A percentile compares a stretch with the other conserved stretches of the same genome.
Conservation (phyloP, 2,888 invertebrate species). For the Pomacea canaliculata region DNA sequence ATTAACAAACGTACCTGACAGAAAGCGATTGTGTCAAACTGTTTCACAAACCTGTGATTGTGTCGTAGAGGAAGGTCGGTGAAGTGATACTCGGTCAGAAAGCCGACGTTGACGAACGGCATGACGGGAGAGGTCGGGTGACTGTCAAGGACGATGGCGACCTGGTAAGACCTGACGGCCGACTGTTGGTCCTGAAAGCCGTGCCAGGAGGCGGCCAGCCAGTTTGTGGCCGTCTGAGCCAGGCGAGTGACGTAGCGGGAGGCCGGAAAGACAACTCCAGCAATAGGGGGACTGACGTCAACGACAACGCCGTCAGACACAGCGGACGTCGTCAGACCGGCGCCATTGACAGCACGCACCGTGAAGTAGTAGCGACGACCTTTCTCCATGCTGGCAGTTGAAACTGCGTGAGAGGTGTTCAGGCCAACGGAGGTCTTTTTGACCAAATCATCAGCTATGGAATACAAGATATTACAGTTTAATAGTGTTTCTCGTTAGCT, state of each 20-base stretch:
- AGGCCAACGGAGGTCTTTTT: conserved; percentile 29
- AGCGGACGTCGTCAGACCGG: conserved; percentile 35
- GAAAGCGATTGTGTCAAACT: too few relatives aligned
- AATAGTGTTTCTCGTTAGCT: too few relatives aligned
- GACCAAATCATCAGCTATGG: conserved; percentile 35
- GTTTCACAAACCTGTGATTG: conserved; percentile 15
- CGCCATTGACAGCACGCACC: conserved; percentile 39
- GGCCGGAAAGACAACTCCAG: conserved; percentile 43
- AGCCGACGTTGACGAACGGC: conserved; percentile 18
- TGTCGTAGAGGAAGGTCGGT: conserved; percentile 17
- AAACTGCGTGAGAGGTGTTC: conserved; percentile 26
- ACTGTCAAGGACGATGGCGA: conserved; percentile 22
- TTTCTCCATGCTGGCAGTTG: conserved; percentile 25
- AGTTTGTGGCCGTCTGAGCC: background rate
- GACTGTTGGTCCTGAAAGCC: conserved; percentile 40
- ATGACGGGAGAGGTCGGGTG: background rate
- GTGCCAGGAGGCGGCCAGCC: conserved; percentile 38
- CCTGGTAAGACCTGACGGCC: conserved; percentile 31
- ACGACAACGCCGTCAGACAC: conserved; percentile 41
- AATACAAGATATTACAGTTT: background rate
- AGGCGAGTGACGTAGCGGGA: conserved; percentile 26
- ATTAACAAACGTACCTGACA: too few relatives aligned
- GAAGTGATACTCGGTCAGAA: conserved; percentile 28
- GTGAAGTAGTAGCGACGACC: conserved; percentile 36
- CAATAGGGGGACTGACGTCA: conserved; percentile 40